A percentile compares a stretch with the other conserved stretches of the same genome.
Conservation (phyloP, 37 sponge, comb jelly and placozoan species). For the Cladorhizidae sp. region DNA sequence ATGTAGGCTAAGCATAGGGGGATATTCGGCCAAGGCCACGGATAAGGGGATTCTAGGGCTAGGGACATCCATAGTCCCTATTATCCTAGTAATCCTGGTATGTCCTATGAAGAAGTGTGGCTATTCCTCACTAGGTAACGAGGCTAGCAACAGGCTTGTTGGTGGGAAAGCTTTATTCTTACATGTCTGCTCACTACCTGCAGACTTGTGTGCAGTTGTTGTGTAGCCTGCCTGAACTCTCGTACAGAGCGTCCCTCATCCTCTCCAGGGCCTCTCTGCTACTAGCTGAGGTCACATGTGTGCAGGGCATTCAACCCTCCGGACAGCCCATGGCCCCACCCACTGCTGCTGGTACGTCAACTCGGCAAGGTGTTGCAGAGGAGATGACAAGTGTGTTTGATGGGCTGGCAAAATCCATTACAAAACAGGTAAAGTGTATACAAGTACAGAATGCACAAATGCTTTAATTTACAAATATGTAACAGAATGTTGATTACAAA, state of each 20-base stretch:
- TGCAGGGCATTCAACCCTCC: background rate
- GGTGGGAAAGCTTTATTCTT: too few relatives aligned
- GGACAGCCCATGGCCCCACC: background rate
- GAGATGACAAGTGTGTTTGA: constrained; percentile 25
- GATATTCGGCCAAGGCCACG: too few relatives aligned
- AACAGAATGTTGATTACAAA: too few relatives aligned
- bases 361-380: background rate
- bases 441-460: too few relatives aligned
- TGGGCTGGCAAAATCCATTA: constrained; percentile 11
- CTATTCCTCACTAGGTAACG: too few relatives aligned
- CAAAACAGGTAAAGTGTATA: constrained; percentile 57
- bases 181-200: background rate
- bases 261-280: constrained; percentile 19
- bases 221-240: constrained; percentile 9
- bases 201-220: constrained; percentile 29
- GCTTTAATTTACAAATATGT: too few relatives aligned
- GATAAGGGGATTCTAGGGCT: too few relatives aligned
- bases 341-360: background rate
- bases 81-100: too few relatives aligned
- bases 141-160: too few relatives aligned
- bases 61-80: too few relatives aligned
- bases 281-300: constrained; percentile 36
- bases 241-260: constrained; percentile 7
- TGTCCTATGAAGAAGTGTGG: too few relatives aligned
- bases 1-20: too few relatives aligned